Conservation (phyloP, 1,140 invertebrate genomes). For the Prorops nasuta region DNA sequence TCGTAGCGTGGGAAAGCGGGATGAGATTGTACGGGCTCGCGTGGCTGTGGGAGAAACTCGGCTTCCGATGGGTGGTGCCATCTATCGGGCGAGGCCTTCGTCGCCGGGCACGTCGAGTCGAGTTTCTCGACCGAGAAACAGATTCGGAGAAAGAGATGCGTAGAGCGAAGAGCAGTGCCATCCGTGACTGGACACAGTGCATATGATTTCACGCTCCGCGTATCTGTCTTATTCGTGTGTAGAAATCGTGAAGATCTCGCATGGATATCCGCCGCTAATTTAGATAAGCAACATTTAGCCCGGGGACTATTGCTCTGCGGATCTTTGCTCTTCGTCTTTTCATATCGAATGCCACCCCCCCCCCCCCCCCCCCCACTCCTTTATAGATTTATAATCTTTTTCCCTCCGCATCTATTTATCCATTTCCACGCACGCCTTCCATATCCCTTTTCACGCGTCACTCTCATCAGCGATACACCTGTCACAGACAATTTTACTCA, state of each 20-base stretch:
- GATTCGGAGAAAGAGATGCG: background rate
- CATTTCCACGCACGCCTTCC: too few relatives aligned
- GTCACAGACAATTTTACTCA: too few relatives aligned
- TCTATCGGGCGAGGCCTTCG: slow-evolving; percentile 25
- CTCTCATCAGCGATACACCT: slow-evolving; percentile 24
- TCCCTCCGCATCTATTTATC: background rate
- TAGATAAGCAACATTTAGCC: too few relatives aligned
- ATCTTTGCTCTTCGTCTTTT: slow-evolving; percentile 22
- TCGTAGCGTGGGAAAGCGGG: too few relatives aligned
- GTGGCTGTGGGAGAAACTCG: too few relatives aligned
- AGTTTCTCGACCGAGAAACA: slow-evolving; percentile 38
- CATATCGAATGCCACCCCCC: background rate
- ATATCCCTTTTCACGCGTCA: slow-evolving; percentile 17
- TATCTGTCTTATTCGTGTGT: slow-evolving; percentile 54
- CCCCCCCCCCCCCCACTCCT: background rate
- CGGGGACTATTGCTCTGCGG: slow-evolving; percentile 50
- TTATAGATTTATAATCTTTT: background rate
- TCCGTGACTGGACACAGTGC: slow-evolving; percentile 57
- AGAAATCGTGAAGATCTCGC: slow-evolving; percentile 59
- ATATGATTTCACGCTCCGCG: slow-evolving; percentile 56
- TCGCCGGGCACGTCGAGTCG: slow-evolving; percentile 20
- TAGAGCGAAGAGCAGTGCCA: slow-evolving; percentile 39
- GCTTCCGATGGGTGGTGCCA: slow-evolving; percentile 42
- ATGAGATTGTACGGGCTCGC: too few relatives aligned
- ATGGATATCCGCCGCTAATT: slow-evolving; percentile 57